Base-by-base conservation (phyloP, 2,888 invertebrate species). In the Hypomecis punctinalis region DNA sequence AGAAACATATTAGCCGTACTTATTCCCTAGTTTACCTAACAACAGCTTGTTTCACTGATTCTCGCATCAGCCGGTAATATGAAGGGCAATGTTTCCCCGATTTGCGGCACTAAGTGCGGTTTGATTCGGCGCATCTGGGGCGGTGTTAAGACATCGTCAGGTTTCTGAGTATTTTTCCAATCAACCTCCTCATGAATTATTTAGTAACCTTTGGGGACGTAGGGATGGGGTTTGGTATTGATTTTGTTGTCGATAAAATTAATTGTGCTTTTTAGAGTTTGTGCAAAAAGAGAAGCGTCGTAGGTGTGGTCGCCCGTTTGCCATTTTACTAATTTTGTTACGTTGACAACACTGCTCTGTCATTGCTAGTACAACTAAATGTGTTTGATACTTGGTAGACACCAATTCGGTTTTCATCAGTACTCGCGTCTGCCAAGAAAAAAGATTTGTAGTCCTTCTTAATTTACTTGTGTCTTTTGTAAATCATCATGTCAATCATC, bases 131-230 rank as follows among this genome's bases (percentile, higher is more conserved):
- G 59, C 73, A 70, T 71, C 73, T 71, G 72, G 57, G 49, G 36
- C 62, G 43, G 68, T 60, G 70, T 73, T 70, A 73, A 73, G 71
- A 68, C 69, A 59, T 71, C 73, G 66, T 73, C 72, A 71, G 68
- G 69, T 69, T 55, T 61, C 53, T 54, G 63, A 66, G 69, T 73
- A 68, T 73, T 73, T 72, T 71, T 70, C 73, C 71, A 73, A 73
- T 73, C 73, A 73, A 70, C 61, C 43, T 45, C 45, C 37, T 71
- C 73, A 73, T 73, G 73, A 73, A 73, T 73, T 71, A 73, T 73
- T 73, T 70, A 73, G 58, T 63, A 62, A 71, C 66, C 71, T 53
- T 61, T 67, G 59, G 61, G 63, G 47, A n/a, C 7, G 10, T 62
- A 71, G 64, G 51, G 68, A 36, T 54, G 60, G 58, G 62, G 39